phyloP scores from a whole-genome alignment of 2,888 invertebrate species.

The Calliphora vomitoria region DNA sequence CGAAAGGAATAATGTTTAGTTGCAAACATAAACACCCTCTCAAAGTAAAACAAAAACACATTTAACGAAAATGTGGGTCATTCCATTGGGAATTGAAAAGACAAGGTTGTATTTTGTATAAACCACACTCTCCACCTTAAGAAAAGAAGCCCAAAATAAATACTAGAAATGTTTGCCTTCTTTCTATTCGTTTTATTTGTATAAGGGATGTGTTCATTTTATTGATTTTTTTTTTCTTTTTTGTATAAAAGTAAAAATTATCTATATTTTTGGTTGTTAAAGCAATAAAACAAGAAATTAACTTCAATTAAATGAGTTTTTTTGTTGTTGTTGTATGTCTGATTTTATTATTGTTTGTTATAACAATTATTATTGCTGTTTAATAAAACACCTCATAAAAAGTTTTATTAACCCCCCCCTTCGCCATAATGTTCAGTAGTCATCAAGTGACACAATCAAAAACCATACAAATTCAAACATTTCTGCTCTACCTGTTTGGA shows the following conservation, averaged over 20 bases:
- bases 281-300: conserved; percentile 39
- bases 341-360: conserved; percentile 41
- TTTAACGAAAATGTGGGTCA: conserved; percentile 82
- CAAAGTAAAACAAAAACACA: conserved; percentile 15
- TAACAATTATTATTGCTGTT: conserved; percentile 64
- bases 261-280: conserved; percentile 33
- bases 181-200: not conserved
- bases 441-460: conserved; percentile 26
- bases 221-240: conserved; percentile 56
- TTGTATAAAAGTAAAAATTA: not conserved
- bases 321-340: conserved; percentile 21
- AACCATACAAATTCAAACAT: conserved; percentile 27
- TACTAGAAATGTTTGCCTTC: not conserved
- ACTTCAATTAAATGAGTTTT: conserved; percentile 44
- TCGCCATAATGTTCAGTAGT: not conserved
- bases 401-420: not conserved
- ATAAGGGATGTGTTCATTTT: conserved; percentile 11
- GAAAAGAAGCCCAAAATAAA: not conserved
- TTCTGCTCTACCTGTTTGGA: conserved; percentile 33
- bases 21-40: conserved; percentile 43
- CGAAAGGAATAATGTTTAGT: conserved; percentile 24
- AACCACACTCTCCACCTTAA: not conserved
- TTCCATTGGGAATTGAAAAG: conserved; percentile 82
- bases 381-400: conserved; percentile 73
- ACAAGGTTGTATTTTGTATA: conserved; percentile 48